phyloP scores from a whole-genome alignment of 2,888 invertebrate genomes.

The Stomorhina lunata region DNA sequence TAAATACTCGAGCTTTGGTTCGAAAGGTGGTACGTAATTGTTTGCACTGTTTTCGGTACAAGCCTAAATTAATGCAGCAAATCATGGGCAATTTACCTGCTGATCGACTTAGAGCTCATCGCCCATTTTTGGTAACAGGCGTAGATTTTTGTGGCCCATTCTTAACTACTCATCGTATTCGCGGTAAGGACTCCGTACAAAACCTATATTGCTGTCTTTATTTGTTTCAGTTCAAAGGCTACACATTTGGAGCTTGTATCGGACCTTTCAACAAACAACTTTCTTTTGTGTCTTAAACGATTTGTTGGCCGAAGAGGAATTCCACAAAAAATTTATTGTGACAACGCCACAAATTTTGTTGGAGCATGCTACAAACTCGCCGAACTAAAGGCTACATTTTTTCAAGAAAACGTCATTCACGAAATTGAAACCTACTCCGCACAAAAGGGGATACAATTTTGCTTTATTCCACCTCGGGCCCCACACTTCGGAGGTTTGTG shows the following conservation, averaged over 20 bases:
- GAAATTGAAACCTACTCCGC: background rate
- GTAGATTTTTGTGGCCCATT: too few relatives aligned
- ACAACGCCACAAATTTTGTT: too few relatives aligned
- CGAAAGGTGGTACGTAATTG: constrained; percentile 39
- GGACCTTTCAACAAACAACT: background rate
- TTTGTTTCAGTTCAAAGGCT: too few relatives aligned
- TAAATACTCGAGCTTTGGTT: constrained; percentile 28
- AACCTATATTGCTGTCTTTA: too few relatives aligned
- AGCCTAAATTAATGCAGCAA: constrained; percentile 44
- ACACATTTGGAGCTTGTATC: too few relatives aligned
- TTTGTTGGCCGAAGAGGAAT: background rate
- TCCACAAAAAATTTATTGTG: too few relatives aligned
- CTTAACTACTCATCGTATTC: too few relatives aligned
- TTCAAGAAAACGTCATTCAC: background rate
- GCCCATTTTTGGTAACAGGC: too few relatives aligned
- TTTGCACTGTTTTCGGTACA: constrained; percentile 27
- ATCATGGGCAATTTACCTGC: constrained; percentile 57
- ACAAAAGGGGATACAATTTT: constrained; percentile 6
- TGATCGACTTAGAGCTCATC: constrained; percentile 12
- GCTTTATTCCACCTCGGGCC: constrained; percentile 20
- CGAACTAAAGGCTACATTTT: background rate
- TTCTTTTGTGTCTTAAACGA: background rate
- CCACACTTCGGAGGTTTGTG: constrained; percentile 20
- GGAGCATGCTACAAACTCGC: background rate
- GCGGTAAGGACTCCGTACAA: too few relatives aligned